A percentile compares a stretch with the other conserved stretches of the same genome.
Conservation (phyloP, 1,140 invertebrate genomes). For the Phymastichus coffea region DNA sequence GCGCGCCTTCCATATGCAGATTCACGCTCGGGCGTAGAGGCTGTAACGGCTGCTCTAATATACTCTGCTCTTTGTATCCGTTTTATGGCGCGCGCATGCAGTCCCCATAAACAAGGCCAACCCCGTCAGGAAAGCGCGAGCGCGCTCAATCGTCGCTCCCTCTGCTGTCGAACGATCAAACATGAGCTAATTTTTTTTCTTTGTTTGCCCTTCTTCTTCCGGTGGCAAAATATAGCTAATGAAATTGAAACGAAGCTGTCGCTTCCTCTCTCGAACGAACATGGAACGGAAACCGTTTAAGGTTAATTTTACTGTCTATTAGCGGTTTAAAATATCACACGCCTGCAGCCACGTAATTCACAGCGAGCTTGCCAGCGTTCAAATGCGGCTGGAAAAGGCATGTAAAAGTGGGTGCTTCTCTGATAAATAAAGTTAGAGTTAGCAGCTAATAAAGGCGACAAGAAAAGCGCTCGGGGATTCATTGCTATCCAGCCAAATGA, state of each 20-base stretch:
- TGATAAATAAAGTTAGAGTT: slow-evolving; percentile 11
- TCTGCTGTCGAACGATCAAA: too few species aligned
- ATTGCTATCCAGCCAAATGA: slow-evolving; percentile 5
- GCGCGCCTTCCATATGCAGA: slow-evolving; percentile 54
- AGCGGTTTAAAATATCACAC: too few species aligned
- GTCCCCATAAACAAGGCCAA: slow-evolving; percentile 45
- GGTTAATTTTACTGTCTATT: too few species aligned
- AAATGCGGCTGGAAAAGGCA: too few species aligned
- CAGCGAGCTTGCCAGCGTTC: too few species aligned
- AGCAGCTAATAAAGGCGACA: slow-evolving; percentile 15
- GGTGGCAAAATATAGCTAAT: too few species aligned
- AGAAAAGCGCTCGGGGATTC: slow-evolving; percentile 9
- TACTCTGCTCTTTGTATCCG: slow-evolving; percentile 53
- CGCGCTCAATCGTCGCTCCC: slow-evolving; percentile 26
- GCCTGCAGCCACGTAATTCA: background rate
- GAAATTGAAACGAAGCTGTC: too few species aligned
- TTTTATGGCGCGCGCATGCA: slow-evolving; percentile 45
- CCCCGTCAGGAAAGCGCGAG: slow-evolving; percentile 11
- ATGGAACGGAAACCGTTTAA: too few species aligned
- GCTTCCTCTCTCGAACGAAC: too few species aligned
- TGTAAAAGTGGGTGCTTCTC: too few species aligned
- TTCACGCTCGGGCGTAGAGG: slow-evolving; percentile 43
- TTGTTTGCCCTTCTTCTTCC: too few species aligned
- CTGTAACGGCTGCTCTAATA: slow-evolving; percentile 42
- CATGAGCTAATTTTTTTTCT: too few species aligned